A percentile compares a stretch with the other conserved stretches of the same genome.
Evolutionary conservation across 2,888 invertebrate species (phyloP).

Genomic region (Pseudococcus longispinus): DNA sequence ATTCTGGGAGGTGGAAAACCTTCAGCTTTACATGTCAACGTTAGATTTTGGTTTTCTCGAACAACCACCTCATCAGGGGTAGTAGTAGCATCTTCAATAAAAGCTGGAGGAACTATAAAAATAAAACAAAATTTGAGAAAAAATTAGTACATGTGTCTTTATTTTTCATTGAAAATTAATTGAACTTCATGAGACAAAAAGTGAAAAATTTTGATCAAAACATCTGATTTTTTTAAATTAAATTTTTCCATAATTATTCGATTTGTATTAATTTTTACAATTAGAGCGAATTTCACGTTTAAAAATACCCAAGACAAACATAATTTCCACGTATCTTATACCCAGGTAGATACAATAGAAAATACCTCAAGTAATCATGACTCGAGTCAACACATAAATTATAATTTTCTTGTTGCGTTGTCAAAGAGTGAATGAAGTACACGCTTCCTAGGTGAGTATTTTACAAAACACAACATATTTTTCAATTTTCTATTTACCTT

Average conservation of each 20-base stretch:
- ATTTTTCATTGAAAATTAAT: no score
- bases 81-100: constrained; percentile 87
- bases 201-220: no score
- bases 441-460: not conserved
- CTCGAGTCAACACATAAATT: not conserved
- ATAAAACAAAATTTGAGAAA: no score
- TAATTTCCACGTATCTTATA: no score
- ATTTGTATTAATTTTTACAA: no score
- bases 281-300: no score
- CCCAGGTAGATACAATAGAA: not conserved
- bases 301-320: no score
- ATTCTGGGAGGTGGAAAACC: constrained; percentile 91
- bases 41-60: constrained; percentile 91
- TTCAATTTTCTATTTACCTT: constrained; percentile 40
- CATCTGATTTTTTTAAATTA: no score
- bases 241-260: no score
- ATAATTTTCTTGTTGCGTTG: constrained; percentile 13
- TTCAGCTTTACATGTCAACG: constrained; percentile 87
- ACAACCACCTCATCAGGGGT: constrained; percentile 86
- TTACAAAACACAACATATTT: not conserved
- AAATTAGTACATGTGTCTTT: no score
- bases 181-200: no score
- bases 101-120: constrained; percentile 88
- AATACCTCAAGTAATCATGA: not conserved
- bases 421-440: not conserved